Evolutionary conservation across 92 coral and sea anemone genomes (phyloP).

Genomic region (Heliopora coerulea): DNA sequence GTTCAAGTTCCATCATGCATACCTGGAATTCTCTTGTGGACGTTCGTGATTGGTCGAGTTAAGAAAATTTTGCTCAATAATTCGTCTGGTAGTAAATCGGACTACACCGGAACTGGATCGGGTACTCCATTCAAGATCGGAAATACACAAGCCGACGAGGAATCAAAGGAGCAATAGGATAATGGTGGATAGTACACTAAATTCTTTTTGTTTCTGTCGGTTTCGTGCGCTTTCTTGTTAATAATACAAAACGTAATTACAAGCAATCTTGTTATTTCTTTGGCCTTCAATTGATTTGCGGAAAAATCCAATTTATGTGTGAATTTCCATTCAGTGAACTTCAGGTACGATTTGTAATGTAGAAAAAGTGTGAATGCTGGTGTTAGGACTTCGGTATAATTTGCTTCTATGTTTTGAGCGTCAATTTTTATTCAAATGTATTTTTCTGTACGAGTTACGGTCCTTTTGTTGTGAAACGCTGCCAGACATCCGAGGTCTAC

Average conservation of each 20-base stretch:
- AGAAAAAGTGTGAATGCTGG: no score
- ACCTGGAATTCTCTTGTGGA: not conserved
- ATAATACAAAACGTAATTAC: no score
- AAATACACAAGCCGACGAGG: conserved; percentile 12
- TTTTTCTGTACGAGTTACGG: no score
- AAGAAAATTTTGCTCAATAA: not conserved
- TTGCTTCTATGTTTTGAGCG: no score
- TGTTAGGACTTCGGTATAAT: not conserved
- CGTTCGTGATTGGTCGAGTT: not conserved
- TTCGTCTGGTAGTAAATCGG: not conserved
- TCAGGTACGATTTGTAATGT: no score
- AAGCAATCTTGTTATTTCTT: no score
- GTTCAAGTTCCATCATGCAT: not conserved
- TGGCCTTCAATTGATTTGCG: no score
- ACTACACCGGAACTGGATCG: not conserved
- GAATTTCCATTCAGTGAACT: not conserved
- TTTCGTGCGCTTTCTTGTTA: not conserved
- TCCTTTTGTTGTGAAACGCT: not conserved
- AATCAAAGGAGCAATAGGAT: conserved; percentile 43
- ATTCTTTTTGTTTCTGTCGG: not conserved
- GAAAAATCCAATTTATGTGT: no score
- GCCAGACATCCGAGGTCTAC: not conserved
- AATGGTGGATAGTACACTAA: not conserved
- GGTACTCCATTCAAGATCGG: conserved; percentile 11
- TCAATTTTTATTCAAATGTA: no score